Evolutionary conservation across 2,113 vertebrate species (phyloP).

Genomic region (Azemiops feae): DNA sequence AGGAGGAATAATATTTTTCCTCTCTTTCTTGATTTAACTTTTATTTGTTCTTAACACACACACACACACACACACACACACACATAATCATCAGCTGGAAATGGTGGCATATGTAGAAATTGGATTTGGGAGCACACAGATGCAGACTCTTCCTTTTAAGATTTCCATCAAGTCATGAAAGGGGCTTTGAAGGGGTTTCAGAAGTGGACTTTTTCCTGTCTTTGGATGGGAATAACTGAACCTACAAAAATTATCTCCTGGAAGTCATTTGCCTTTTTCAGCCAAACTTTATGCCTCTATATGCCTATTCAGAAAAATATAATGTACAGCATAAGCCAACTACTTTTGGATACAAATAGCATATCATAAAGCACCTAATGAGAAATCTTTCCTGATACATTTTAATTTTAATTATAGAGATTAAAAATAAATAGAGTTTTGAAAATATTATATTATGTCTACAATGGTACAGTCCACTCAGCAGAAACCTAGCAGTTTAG

Average conservation of each 20-base stretch:
- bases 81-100: background rate
- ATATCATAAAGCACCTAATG: background rate
- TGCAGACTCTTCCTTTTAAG: background rate
- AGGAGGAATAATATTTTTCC: background rate
- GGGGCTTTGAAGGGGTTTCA: background rate
- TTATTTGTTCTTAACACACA: background rate
- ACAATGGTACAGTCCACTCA: background rate
- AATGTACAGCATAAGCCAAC: background rate
- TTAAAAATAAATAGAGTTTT: background rate
- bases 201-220: background rate
- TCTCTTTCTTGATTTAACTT: background rate
- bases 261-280: background rate
- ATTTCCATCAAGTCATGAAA: background rate
- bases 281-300: background rate
- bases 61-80: background rate
- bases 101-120: background rate
- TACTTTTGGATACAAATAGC: background rate
- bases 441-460: background rate
- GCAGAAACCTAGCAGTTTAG: background rate
- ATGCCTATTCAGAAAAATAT: background rate
- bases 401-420: background rate
- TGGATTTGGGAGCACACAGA: background rate
- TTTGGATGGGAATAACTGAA: background rate
- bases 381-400: background rate
- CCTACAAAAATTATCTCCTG: background rate